Evolutionary conservation across 2,797 vertebrate genomes (phyloP).

Genomic region (Danio albolineatus): DNA sequence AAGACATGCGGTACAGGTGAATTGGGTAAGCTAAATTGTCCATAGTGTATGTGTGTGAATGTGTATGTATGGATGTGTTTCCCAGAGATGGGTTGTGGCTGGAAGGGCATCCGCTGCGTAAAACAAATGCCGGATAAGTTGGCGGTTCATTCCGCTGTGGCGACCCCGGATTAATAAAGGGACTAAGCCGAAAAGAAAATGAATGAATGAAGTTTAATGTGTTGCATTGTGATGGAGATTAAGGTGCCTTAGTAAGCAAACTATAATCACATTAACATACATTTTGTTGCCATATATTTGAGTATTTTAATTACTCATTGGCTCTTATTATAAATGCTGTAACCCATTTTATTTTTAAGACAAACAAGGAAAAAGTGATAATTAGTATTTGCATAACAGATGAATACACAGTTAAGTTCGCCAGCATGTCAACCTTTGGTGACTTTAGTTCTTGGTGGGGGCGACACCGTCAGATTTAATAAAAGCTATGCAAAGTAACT

Average conservation of each 20-base stretch:
- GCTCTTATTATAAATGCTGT: background rate
- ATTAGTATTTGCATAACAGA: background rate
- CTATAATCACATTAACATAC: background rate
- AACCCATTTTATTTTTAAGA: background rate
- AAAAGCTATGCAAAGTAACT: background rate
- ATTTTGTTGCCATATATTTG: background rate
- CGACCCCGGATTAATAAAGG: no score
- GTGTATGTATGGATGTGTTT: no score
- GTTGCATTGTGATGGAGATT: background rate
- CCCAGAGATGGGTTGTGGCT: no score
- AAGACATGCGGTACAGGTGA: no score
- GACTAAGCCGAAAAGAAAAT: no score
- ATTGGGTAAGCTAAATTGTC: no score
- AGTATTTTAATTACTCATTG: background rate
- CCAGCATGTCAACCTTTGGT: background rate
- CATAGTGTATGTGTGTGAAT: no score
- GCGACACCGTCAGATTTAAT: constrained; percentile 11
- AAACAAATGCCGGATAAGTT: no score
- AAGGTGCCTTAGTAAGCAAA: background rate
- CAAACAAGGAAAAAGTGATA: background rate
- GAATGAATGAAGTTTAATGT: background rate
- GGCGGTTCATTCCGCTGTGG: no score
- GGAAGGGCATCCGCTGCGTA: no score
- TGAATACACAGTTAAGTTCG: constrained; percentile 2
- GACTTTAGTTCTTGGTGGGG: background rate